Evolutionary conservation across 2,888 invertebrate species (phyloP), one percentile per base, ranked within the genome.

Genomic region (Lissocephala sabroskyi): DNA sequence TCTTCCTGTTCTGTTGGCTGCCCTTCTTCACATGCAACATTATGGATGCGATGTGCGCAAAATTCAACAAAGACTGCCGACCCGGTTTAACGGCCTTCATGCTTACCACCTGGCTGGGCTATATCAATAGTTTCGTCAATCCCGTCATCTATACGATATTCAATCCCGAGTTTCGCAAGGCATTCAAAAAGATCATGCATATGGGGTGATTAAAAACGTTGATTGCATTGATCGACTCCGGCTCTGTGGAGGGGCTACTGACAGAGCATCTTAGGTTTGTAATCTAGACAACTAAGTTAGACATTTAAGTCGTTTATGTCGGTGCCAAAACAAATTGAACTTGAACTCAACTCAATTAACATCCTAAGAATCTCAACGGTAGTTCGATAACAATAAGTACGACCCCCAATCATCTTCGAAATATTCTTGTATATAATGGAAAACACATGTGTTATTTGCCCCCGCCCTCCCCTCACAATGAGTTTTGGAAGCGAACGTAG

Each of bases 1-100:
- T 98, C 2, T 99, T 99, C 85, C 90, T 99, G 33, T 90, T 97
- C 80, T 99, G 98, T 86, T 99, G 98, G 98, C 93, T 97, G 56
- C 99, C 99, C 29, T 99, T 99, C 88, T 99, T 99, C 89, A 95
- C 96, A 1, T 96, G 97, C 86, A 97, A 97, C 86, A 96, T 98
- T 62, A 90, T 97, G 87, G 97, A 97, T 82, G 99, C 98, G 7
- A 91, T 98, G 84, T 98, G 98, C 87, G 93, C 93, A 74, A 95
- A 96, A 85, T 86, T 94, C 70, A 89, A 89, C 42, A 87, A 89
- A 66, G 88, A 90, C 59, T 95, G 93, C 83, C 91, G 92, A 59
- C 94, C 96, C 0, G 92, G 96, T 17, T 89, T 97, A 65, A 92
- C 93, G 16, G 93, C 92, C 41, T 98, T 98, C 86, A 93, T 97